Base-by-base conservation (phyloP, 2,888 invertebrate genomes). In the Tipula unca region DNA sequence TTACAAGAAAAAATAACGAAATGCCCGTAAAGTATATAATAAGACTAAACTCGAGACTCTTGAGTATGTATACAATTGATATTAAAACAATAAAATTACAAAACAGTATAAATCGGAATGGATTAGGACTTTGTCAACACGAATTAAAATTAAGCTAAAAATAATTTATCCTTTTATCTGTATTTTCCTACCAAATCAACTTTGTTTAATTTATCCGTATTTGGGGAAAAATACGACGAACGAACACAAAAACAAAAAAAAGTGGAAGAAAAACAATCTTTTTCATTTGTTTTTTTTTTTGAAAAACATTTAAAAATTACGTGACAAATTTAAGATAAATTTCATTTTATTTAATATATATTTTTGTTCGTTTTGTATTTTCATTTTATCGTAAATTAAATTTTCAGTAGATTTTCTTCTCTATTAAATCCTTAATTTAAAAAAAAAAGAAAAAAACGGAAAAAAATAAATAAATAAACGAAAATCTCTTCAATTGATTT, bases 291-390 rank as follows among this genome's bases (percentile, higher is more conserved):
- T 69, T 69, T 69, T 25, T 8, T 69, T 69, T 69, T 69, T 69
- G 25, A 69, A 69, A 48, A 69, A 69, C 69, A 69, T 69, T 69
- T 69, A 69, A 69, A 69, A 69, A 69, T 69, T 69, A 69, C 69
- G 69, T 69, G 69, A 69, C 69, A 69, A 69, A 69, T 69, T 69
- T 69, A 69, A 69, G 69, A 69, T 69, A 69, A 69, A 69, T 69
- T 69, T 69, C 69, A 69, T 69, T 69, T 69, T 69, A 69, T 69
- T 69, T 69, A 69, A 69, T 69, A 69, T 69, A 10, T 25, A 25
- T 25, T 25, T 69, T 69, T 25, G 25, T 25, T 69, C 25, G 25
- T 25, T 69, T 48, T 48, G 4, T 17, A 17, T 17, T 48, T 48
- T 69, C 25, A 25, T 69, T 69, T 69, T 69, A 69, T 69, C 69